Evolutionary conservation across 2,797 vertebrate species (phyloP).

Genomic region (Bovichtus variegatus): DNA sequence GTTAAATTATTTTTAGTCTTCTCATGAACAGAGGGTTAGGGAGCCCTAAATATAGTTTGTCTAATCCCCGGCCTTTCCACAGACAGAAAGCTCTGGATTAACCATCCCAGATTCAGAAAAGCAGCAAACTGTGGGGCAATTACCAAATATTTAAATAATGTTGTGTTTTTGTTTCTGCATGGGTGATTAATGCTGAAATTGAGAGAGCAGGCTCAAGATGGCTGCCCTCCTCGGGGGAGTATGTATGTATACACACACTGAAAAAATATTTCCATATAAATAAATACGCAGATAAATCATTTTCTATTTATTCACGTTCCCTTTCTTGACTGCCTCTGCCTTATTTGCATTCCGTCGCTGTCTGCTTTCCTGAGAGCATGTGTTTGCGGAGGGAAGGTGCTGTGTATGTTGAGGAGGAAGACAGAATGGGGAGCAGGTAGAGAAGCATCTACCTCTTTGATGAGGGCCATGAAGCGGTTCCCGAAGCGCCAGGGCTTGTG

Average conservation of each 20-base stretch:
- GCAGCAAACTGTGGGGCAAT: conserved; percentile 61
- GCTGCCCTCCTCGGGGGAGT: conserved; percentile 15
- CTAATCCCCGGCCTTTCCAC: conserved; percentile 48
- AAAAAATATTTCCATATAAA: conserved; percentile 46
- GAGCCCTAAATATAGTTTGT: conserved; percentile 66
- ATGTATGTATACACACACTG: not conserved
- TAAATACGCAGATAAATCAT: conserved; percentile 54
- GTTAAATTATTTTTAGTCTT: conserved; percentile 35
- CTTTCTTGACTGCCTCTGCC: conserved; percentile 15
- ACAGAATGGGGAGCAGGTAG: conserved; percentile 33
- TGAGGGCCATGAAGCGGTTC: conserved; percentile 96
- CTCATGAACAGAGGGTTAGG: conserved; percentile 30
- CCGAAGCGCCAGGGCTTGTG: conserved; percentile 99
- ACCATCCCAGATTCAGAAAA: conserved; percentile 53
- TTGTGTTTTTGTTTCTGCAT: conserved; percentile 55
- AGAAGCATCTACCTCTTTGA: conserved; percentile 91
- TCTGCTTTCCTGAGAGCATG: conserved; percentile 31
- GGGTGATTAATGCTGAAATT: conserved; percentile 43
- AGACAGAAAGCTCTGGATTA: conserved; percentile 62
- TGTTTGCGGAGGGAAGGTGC: conserved; percentile 43
- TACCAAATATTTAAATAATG: conserved; percentile 63
- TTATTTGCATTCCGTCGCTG: conserved; percentile 51
- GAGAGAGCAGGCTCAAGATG: conserved; percentile 42
- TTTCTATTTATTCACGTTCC: conserved; percentile 35
- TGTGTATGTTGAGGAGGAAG: conserved; percentile 21